Conservation (phyloP, 2,113 vertebrate species). For the Trachemys scripta region DNA sequence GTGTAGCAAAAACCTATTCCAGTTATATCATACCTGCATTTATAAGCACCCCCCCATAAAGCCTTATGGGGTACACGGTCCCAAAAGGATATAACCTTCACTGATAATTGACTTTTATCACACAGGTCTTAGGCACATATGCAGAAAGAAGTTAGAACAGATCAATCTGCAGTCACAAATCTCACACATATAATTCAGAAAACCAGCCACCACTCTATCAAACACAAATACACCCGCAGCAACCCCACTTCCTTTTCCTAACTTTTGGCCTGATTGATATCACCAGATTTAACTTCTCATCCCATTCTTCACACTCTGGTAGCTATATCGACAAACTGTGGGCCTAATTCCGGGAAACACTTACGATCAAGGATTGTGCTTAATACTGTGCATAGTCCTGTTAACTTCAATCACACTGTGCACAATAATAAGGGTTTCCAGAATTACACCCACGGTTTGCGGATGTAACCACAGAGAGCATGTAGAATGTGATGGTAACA, state of each 20-base stretch:
- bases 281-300: not conserved
- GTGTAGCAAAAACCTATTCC: too few species aligned
- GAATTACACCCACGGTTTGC: not conserved
- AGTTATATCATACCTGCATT: too few species aligned
- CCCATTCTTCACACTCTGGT: not conserved
- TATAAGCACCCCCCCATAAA: too few species aligned
- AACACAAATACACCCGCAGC: not conserved
- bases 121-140: rapidly evolving
- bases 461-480: not conserved
- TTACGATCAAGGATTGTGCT: not conserved
- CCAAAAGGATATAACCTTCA: not conserved
- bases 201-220: not conserved
- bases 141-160: not conserved
- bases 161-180: not conserved
- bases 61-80: too few species aligned
- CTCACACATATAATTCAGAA: not conserved
- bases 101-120: not conserved
- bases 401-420: not conserved
- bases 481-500: not conserved
- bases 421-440: not conserved
- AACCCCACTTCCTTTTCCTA: not conserved
- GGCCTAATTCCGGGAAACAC: not conserved
- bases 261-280: not conserved
- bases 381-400: not conserved
- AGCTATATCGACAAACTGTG: not conserved